Conservation (phyloP, 2,797 vertebrate genomes). For the Chrosomus eos region DNA sequence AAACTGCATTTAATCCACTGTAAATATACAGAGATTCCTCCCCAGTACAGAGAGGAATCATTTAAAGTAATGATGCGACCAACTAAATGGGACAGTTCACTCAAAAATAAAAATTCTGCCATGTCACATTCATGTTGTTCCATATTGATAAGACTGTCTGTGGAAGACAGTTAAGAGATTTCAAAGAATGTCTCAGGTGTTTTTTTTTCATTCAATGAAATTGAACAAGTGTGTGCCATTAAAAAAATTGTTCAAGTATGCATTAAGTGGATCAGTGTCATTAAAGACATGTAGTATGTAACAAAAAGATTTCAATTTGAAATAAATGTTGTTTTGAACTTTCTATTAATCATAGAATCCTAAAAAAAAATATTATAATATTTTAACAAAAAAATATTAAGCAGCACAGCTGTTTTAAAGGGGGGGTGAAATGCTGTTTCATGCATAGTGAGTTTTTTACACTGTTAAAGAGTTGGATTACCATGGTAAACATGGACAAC, state of each 20-base stretch:
- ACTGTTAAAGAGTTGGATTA: too few relatives aligned
- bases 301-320: background rate
- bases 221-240: background rate
- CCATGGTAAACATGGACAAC: too few relatives aligned
- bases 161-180: background rate
- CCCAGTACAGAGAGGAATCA: background rate
- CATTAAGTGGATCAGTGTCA: background rate
- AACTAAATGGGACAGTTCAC: background rate
- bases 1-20: background rate
- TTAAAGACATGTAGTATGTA: background rate
- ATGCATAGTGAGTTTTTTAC: too few relatives aligned
- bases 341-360: background rate
- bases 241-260: too few relatives aligned
- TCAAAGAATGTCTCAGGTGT: background rate
- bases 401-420: background rate
- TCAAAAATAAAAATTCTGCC: background rate
- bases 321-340: background rate
- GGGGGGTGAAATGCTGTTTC: too few relatives aligned
- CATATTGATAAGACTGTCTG: background rate
- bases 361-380: fast-evolving
- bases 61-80: background rate
- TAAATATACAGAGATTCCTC: constrained; percentile 6
- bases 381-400: background rate
- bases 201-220: background rate
- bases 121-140: background rate